Evolutionary conservation across 2,113 vertebrate genomes (phyloP), one percentile per base, ranked within the genome.

Genomic region (Sylvilagus bachmani): DNA sequence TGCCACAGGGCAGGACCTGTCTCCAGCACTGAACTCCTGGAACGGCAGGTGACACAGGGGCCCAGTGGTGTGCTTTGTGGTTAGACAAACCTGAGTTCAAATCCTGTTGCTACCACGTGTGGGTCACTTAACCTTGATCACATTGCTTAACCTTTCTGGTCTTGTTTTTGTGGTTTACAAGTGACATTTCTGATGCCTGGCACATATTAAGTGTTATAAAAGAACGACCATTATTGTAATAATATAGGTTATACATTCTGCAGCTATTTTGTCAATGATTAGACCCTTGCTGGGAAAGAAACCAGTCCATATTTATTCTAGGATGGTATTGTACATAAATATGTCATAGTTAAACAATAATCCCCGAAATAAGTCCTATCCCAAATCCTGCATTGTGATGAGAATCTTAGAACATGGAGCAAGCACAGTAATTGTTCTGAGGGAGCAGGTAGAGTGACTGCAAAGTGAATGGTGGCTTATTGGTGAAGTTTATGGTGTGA

Each of bases 231-330:
- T 33, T 71, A n/a, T 58, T 89, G 31, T 58, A 89, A 86, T 31
- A 51, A 85, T 91, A 9, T 14, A 38, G 9, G 14, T 82, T 86
- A 77, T 91, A 83, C 19, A 36, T 51, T 89, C 25, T 90, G 21
- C 27, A 89, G 58, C 19, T 89, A 74, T 44, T 67, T 89, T 94
- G 58, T 93, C 69, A 90, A 73, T 82, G 69, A 78, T 94, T 55
- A 95, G 73, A 91, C 53, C 38, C 94, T 53, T 94, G 8, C 29
- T 77, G 94, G 84, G 55, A 91, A 53, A 85, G 25, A 82, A 93
- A 87, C 27, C 22, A 24, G 2, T 31, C 24, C 10, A 88, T 71
- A 71, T n/a, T 70, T 22, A 85, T 62, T 74, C 17, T 67, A 85
- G 86, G 69, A 29, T 75, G 36, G 16, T 58, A 21, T 69, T 84